Conservation (phyloP, 2,113 vertebrate genomes). For the Equus przewalskii region DNA sequence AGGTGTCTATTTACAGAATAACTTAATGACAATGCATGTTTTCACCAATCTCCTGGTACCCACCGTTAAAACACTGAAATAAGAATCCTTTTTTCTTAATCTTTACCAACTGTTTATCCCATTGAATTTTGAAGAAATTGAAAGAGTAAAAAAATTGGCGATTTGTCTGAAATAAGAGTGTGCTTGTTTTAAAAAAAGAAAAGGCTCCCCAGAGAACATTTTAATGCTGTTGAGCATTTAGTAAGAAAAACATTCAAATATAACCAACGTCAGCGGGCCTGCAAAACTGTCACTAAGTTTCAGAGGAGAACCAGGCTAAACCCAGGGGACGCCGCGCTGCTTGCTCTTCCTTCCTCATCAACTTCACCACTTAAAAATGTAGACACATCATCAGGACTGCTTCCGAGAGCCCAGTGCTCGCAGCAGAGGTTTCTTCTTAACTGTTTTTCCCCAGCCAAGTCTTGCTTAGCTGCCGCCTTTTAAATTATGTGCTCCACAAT, state of each 20-base stretch:
- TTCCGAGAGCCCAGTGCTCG: neutral
- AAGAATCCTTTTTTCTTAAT: neutral
- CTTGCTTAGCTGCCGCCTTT: neutral
- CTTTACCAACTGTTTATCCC: neutral
- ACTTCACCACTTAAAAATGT: neutral
- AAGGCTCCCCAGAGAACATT: neutral
- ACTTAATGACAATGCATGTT: neutral
- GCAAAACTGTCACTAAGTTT: neutral
- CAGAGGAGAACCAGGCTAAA: neutral
- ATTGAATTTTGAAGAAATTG: constrained; percentile 36
- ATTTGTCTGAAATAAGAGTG: constrained; percentile 27
- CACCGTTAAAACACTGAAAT: neutral
- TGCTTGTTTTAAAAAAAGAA: neutral
- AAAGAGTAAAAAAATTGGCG: neutral
- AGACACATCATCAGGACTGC: neutral
- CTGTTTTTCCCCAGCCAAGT: constrained; percentile 60
- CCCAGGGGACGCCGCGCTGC: fast-evolving
- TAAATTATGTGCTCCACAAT: constrained; percentile 36
- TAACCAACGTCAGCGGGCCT: neutral
- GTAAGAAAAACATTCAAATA: constrained; percentile 54
- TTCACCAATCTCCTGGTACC: neutral
- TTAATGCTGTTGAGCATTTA: constrained; percentile 23
- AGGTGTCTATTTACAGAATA: neutral
- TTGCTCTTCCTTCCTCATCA: neutral
- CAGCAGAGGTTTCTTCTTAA: constrained; percentile 19